Percentiles rank a stretch among this genome's conserved stretches.
Conservation (phyloP, 2,888 invertebrate genomes). For the Pimpla rufipes region DNA sequence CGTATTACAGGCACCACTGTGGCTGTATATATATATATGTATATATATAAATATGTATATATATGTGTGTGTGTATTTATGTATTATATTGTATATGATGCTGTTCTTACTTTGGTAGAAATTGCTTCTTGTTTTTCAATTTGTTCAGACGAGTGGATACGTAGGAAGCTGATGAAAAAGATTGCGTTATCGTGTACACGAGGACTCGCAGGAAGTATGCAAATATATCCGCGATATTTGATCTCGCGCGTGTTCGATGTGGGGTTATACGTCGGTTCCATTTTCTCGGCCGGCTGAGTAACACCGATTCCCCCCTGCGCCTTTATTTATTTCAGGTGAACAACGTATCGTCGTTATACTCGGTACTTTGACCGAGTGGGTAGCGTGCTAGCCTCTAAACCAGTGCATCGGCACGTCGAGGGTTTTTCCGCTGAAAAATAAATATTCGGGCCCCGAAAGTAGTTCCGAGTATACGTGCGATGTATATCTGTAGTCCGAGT, state of each 20-base stretch:
- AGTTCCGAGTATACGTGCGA: too few relatives aligned
- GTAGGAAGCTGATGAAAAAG: background rate
- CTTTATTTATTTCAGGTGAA: too few relatives aligned
- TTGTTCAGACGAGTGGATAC: background rate
- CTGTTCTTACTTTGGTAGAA: background rate
- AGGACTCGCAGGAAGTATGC: slow-evolving; percentile 50
- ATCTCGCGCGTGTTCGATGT: slow-evolving; percentile 46
- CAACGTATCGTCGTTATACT: too few relatives aligned
- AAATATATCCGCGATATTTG: slow-evolving; percentile 55
- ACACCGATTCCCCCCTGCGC: too few relatives aligned
- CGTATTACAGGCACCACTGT: slow-evolving; percentile 54
- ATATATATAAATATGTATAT: slow-evolving; percentile 9
- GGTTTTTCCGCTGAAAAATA: too few relatives aligned
- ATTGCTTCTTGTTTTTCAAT: slow-evolving; percentile 11
- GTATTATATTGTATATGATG: background rate
- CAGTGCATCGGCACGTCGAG: too few relatives aligned
- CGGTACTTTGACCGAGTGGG: too few relatives aligned
- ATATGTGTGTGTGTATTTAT: background rate
- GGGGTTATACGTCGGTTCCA: slow-evolving; percentile 53
- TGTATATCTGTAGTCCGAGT: too few relatives aligned
- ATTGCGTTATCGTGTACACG: slow-evolving; percentile 21
- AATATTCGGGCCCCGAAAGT: too few relatives aligned
- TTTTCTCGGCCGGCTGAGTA: slow-evolving; percentile 14
- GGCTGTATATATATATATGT: slow-evolving; percentile 14
- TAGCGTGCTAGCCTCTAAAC: too few relatives aligned